These are phyloP conservation scores for Planococcus citri DNA, from an alignment of 1,140 invertebrate genomes.

Conservation along the genomic window DNA sequence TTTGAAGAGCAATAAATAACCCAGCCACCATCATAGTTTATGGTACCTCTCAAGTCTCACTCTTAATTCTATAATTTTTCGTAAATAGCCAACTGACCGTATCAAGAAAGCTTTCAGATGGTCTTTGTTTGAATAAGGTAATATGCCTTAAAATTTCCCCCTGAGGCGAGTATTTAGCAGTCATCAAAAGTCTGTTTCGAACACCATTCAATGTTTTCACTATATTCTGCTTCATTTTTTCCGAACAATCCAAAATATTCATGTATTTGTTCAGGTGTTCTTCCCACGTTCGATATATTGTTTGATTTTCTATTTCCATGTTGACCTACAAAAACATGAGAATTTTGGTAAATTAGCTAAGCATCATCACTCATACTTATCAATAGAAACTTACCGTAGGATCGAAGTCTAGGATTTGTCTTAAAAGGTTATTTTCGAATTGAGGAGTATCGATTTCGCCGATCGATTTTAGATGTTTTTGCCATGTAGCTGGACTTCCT, in stretches of 20 bases:
- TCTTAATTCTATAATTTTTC: not conserved
- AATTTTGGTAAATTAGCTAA: too few relatives aligned
- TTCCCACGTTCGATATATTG: not conserved
- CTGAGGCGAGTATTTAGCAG: not conserved
- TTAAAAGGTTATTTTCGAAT: not conserved
- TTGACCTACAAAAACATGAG: too few relatives aligned
- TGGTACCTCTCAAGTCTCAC: too few relatives aligned
- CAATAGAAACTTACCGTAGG: not conserved
- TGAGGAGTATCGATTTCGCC: not conserved
- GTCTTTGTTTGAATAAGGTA: not conserved
- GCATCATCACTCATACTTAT: too few relatives aligned
- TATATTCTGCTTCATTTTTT: not conserved
- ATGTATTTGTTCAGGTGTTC: not conserved
- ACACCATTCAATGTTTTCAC: not conserved
- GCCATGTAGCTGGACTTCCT: slow-evolving; percentile 3
- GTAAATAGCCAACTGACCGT: not conserved
- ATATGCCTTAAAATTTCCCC: not conserved
- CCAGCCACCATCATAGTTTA: too few relatives aligned
- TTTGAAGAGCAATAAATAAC: too few relatives aligned
- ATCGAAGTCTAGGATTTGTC: not conserved
- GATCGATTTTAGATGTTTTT: not conserved
- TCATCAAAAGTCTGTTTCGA: not conserved
- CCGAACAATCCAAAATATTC: not conserved
- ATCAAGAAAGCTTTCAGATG: not conserved
- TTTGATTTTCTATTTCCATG: not conserved